Evolutionary conservation across 2,888 invertebrate species (phyloP).

Genomic region (Leptopilina syphax): DNA sequence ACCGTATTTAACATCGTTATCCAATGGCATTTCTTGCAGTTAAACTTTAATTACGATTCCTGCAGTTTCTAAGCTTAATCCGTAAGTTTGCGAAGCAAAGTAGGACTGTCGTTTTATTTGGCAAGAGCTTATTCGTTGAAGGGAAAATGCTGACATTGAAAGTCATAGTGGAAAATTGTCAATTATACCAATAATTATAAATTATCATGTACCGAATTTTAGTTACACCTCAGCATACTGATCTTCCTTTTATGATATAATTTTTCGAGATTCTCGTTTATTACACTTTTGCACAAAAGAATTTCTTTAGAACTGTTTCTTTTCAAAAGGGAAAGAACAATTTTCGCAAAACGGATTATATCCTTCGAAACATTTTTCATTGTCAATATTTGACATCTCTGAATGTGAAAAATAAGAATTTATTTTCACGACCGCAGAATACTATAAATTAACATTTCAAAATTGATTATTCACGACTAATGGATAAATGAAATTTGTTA

Average conservation of each 20-base stretch:
- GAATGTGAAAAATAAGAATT: background rate
- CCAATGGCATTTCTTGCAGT: background rate
- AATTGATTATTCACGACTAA: too few species aligned
- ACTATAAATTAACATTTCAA: too few species aligned
- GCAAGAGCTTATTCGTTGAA: background rate
- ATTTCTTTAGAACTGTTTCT: background rate
- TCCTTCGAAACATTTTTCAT: background rate
- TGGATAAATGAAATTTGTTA: too few species aligned
- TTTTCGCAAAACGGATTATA: background rate
- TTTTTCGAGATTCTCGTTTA: too few species aligned
- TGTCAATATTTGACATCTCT: slow-evolving; percentile 9
- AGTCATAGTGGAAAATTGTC: background rate
- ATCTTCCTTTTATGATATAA: too few species aligned
- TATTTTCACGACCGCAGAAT: background rate
- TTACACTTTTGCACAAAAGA: too few species aligned
- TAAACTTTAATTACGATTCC: slow-evolving; percentile 31
- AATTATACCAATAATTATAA: too few species aligned
- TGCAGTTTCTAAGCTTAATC: slow-evolving; percentile 7
- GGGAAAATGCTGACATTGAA: background rate
- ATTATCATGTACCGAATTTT: too few species aligned
- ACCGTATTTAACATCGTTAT: slow-evolving; percentile 24
- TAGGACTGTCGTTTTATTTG: background rate
- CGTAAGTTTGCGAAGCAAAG: slow-evolving; percentile 8
- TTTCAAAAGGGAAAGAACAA: background rate
- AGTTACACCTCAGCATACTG: too few species aligned